These are phyloP conservation scores for Metaphire vulgaris DNA, from an alignment of 1,140 invertebrate species.

Conservation along the genomic window DNA sequence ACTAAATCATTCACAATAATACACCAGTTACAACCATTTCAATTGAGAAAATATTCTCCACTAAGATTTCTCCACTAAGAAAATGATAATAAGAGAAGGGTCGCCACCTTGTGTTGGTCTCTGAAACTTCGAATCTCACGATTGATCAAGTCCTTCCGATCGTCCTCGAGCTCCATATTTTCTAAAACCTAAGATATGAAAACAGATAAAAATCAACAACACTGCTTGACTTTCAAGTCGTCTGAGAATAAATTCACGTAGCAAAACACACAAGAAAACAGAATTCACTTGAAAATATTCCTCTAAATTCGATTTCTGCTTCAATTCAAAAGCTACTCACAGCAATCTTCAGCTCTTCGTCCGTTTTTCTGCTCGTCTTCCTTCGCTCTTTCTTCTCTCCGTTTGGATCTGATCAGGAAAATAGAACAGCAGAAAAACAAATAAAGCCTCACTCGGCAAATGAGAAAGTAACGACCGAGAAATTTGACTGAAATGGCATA, in stretches of 20 bases:
- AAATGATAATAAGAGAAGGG: too few species aligned
- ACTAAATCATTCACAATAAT: too few species aligned
- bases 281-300: too few species aligned
- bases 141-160: conserved; percentile 84
- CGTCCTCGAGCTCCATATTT: conserved; percentile 75
- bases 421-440: background rate
- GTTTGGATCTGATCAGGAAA: background rate
- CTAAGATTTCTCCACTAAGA: too few species aligned
- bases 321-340: too few species aligned
- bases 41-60: too few species aligned
- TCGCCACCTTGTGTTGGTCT: conserved; percentile 95
- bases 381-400: background rate
- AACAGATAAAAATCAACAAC: background rate
- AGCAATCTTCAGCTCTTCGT: conserved; percentile 5
- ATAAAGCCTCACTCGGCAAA: background rate
- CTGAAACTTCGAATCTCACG: conserved; percentile 92
- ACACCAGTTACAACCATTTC: too few species aligned
- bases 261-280: background rate
- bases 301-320: too few species aligned
- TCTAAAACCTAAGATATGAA: conserved; percentile 47
- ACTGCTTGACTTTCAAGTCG: too few species aligned
- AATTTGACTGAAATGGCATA: too few species aligned
- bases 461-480: too few species aligned
- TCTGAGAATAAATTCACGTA: conserved; percentile 3
- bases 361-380: conserved; percentile 12